Percentiles rank a stretch among this genome's conserved stretches.
Evolutionary conservation across 1,140 invertebrate genomes (phyloP).

Genomic region (Hesperophylax magnus): DNA sequence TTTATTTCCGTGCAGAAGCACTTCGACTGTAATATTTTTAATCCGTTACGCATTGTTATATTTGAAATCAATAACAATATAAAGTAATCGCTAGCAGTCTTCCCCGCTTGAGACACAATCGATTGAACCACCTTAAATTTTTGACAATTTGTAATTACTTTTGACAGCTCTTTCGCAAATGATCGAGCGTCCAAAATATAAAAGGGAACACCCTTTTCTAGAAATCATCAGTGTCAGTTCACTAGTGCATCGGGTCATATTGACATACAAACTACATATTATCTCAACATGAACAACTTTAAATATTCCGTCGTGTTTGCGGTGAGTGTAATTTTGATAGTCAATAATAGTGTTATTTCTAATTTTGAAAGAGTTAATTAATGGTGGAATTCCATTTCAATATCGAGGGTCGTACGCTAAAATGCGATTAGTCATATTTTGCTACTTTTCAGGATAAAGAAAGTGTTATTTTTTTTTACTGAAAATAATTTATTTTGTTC

Average conservation of each 20-base stretch:
- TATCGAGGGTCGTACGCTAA: too few relatives aligned
- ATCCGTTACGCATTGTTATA: too few relatives aligned
- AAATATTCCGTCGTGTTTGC: not conserved
- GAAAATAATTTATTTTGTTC: too few relatives aligned
- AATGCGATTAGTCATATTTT: too few relatives aligned
- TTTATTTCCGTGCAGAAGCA: too few relatives aligned
- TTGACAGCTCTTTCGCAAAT: conserved; percentile 21
- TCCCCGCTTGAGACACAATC: conserved; percentile 4
- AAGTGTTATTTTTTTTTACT: too few relatives aligned
- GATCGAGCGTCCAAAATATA: not conserved
- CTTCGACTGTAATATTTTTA: too few relatives aligned
- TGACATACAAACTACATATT: not conserved
- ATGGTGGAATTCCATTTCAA: too few relatives aligned
- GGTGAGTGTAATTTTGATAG: not conserved
- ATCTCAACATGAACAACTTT: not conserved
- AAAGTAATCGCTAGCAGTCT: not conserved
- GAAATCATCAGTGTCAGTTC: not conserved
- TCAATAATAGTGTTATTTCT: not conserved
- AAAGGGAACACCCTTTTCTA: not conserved
- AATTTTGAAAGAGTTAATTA: too few relatives aligned
- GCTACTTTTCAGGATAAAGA: too few relatives aligned
- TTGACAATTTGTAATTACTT: conserved; percentile 11
- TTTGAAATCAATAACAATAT: too few relatives aligned
- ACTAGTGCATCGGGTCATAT: not conserved
- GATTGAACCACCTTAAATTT: not conserved